Evolutionary conservation across 2,113 vertebrate genomes (phyloP).

Genomic region (Sorex fumeus): DNA sequence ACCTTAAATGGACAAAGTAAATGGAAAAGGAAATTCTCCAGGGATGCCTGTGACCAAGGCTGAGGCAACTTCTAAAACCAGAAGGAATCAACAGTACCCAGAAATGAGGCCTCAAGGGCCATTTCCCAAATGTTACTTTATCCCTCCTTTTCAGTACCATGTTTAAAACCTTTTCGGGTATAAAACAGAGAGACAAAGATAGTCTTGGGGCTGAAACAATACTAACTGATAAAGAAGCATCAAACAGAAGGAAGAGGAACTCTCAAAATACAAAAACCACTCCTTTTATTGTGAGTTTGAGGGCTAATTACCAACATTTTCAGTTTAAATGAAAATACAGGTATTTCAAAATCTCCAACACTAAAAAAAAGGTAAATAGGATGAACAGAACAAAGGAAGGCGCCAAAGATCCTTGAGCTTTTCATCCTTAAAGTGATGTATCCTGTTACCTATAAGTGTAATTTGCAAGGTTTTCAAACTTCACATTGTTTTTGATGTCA

Average conservation of each 20-base stretch:
- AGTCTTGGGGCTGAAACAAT: background rate
- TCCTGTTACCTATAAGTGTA: constrained; percentile 65
- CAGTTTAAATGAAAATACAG: constrained; percentile 18
- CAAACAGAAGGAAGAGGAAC: background rate
- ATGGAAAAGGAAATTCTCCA: constrained; percentile 72
- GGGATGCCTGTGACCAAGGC: constrained; percentile 75
- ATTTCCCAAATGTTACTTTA: constrained; percentile 22
- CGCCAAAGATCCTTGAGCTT: constrained; percentile 33
- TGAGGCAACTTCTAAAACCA: constrained; percentile 77
- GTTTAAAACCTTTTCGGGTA: background rate
- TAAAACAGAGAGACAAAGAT: constrained; percentile 2
- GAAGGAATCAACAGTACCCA: constrained; percentile 74
- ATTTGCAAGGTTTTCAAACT: constrained; percentile 57
- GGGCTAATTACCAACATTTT: background rate
- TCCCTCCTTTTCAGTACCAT: background rate
- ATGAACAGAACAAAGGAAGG: constrained; percentile 62
- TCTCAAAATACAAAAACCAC: background rate
- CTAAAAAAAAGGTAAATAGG: background rate
- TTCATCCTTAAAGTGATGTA: constrained; percentile 61
- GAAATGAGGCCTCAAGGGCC: constrained; percentile 8
- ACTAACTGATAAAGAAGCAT: background rate
- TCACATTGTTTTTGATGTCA: constrained; percentile 75
- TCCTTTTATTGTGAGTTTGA: background rate
- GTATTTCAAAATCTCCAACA: constrained; percentile 52
- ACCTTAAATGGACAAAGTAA: constrained; percentile 83